phyloP scores from a whole-genome alignment of 1,140 invertebrate species.

The Sitodiplosis mosellana region DNA sequence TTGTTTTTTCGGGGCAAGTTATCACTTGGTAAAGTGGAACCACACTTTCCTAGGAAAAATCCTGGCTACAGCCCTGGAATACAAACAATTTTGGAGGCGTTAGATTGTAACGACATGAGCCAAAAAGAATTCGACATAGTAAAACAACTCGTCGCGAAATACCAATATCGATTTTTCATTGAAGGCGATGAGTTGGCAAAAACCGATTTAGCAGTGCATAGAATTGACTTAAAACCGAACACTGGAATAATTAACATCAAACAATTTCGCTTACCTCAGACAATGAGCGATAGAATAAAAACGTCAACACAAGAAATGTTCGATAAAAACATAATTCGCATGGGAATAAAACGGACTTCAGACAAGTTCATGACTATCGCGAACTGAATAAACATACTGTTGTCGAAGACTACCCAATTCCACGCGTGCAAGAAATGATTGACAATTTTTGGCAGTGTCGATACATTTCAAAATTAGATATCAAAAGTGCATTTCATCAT shows the following conservation, averaged over 20 bases:
- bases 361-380: slow-evolving; percentile 16
- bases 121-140: no score
- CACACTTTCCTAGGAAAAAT: no score
- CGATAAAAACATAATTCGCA: slow-evolving; percentile 7
- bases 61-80: no score
- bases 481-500: slow-evolving; percentile 30
- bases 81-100: no score
- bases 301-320: slow-evolving; percentile 8
- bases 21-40: no score
- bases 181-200: no score
- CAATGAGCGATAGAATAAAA: no score
- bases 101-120: no score
- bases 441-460: slow-evolving; percentile 24
- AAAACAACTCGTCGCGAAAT: no score
- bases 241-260: no score
- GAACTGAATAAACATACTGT: slow-evolving; percentile 16
- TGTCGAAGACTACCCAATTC: slow-evolving; percentile 29
- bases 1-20: no score
- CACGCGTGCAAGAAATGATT: slow-evolving; percentile 27
- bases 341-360: slow-evolving; percentile 12
- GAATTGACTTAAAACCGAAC: neutral
- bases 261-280: slow-evolving; percentile 1
- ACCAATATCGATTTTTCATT: no score
- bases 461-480: slow-evolving; percentile 27
- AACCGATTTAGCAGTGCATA: neutral